phyloP scores from a whole-genome alignment of 2,888 invertebrate genomes.

The Conistra vaccinii region DNA sequence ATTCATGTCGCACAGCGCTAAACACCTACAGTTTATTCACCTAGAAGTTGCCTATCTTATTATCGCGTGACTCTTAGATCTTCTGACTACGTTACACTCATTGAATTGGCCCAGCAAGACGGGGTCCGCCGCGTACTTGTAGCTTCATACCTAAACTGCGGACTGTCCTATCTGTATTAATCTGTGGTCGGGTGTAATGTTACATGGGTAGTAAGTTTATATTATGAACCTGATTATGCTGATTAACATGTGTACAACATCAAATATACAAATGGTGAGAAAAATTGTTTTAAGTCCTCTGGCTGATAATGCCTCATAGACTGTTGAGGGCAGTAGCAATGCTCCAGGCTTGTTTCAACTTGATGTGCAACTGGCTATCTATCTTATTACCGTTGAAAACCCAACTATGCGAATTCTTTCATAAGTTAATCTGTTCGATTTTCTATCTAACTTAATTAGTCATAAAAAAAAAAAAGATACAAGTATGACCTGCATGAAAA shows the following conservation, averaged over 20 bases:
- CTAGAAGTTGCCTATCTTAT: too few relatives aligned
- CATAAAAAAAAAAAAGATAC: constrained; percentile 38
- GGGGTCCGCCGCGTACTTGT: too few relatives aligned
- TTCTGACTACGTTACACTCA: too few relatives aligned
- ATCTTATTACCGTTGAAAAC: constrained; percentile 11
- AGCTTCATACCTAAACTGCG: too few relatives aligned
- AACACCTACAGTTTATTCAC: too few relatives aligned
- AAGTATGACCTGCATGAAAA: constrained; percentile 25
- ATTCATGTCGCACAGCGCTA: too few relatives aligned
- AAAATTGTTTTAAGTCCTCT: background rate
- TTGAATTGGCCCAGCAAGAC: too few relatives aligned
- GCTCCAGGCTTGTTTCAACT: constrained; percentile 3
- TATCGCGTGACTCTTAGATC: too few relatives aligned
- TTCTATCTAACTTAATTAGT: constrained; percentile 44
- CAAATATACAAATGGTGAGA: constrained; percentile 17
- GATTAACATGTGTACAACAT: constrained; percentile 25
- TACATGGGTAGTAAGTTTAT: constrained; percentile 14
- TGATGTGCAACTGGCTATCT: background rate
- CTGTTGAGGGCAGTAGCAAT: background rate
- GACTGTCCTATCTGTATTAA: too few relatives aligned
- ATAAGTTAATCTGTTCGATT: constrained; percentile 47
- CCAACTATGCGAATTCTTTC: constrained; percentile 27
- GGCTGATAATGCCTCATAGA: background rate
- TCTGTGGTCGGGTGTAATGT: background rate
- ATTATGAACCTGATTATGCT: constrained; percentile 44